These are phyloP conservation scores for Lepidurus packardi DNA, from an alignment of 1,140 invertebrate genomes.

Conservation along the genomic window DNA sequence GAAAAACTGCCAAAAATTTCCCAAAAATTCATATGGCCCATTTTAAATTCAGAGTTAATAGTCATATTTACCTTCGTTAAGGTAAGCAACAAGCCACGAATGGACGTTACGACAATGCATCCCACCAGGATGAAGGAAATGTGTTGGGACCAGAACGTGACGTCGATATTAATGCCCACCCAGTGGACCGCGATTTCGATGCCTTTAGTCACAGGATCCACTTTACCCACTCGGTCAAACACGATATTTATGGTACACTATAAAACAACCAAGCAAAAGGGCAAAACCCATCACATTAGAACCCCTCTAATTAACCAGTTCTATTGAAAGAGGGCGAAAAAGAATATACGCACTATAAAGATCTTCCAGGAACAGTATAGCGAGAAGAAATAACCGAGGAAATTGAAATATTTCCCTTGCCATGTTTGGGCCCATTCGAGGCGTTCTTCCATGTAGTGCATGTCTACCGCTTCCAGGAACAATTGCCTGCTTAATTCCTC, in stretches of 20 bases:
- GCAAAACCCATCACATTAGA: not conserved
- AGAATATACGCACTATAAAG: slow-evolving; percentile 75
- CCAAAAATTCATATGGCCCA: not conserved
- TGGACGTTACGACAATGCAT: slow-evolving; percentile 96
- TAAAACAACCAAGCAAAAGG: slow-evolving; percentile 43
- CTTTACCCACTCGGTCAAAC: slow-evolving; percentile 96
- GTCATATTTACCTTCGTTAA: slow-evolving; percentile 78
- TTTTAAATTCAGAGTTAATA: not conserved
- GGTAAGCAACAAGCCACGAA: slow-evolving; percentile 89
- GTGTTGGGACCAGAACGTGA: slow-evolving; percentile 98
- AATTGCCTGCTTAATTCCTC: slow-evolving; percentile 90
- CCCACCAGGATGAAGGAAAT: slow-evolving; percentile 95
- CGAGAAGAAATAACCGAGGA: slow-evolving; percentile 97
- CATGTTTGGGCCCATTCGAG: slow-evolving; percentile 94
- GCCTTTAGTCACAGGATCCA: slow-evolving; percentile 94
- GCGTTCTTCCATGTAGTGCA: slow-evolving; percentile 85
- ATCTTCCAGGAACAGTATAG: slow-evolving; percentile 99
- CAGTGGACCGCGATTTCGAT: slow-evolving; percentile 96
- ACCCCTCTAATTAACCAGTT: not conserved
- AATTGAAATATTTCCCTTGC: slow-evolving; percentile 98
- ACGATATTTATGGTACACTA: slow-evolving; percentile 96
- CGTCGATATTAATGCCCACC: slow-evolving; percentile 93
- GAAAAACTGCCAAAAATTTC: slow-evolving; percentile 77
- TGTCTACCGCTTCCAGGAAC: slow-evolving; percentile 91
- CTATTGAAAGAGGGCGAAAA: not conserved